A percentile compares a stretch with the other conserved stretches of the same genome.
These are phyloP conservation scores for Lasius fuliginosus DNA, from an alignment of 2,888 invertebrate species.

Conservation along the genomic window DNA sequence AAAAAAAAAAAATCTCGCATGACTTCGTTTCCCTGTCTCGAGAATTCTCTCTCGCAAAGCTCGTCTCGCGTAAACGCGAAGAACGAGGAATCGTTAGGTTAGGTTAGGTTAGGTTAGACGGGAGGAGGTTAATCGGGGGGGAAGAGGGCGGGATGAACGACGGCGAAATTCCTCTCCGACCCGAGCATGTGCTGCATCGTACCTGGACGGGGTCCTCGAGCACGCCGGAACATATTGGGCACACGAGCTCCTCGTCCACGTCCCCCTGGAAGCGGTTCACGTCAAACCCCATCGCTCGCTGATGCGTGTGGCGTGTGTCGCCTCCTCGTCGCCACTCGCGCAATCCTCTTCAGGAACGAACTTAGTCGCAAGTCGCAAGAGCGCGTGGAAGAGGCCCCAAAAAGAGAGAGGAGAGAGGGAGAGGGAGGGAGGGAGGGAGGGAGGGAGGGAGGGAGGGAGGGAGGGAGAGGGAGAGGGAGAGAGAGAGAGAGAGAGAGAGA, in stretches of 20 bases:
- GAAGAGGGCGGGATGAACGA: not conserved
- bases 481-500: too few relatives aligned
- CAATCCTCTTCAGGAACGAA: not conserved
- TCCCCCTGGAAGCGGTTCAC: constrained; percentile 97
- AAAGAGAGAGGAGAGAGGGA: too few relatives aligned
- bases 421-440: too few relatives aligned
- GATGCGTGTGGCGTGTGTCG: constrained; percentile 19
- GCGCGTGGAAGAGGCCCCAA: too few relatives aligned
- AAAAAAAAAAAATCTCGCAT: too few relatives aligned
- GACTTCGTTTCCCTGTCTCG: not conserved
- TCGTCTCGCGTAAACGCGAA: not conserved
- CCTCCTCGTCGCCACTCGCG: not conserved
- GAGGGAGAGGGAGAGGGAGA: too few relatives aligned
- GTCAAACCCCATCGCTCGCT: constrained; percentile 95
- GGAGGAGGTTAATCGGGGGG: too few relatives aligned
- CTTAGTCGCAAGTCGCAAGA: not conserved
- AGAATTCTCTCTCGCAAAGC: too few relatives aligned
- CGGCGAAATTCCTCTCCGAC: not conserved
- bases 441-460: too few relatives aligned
- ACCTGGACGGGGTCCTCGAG: constrained; percentile 98
- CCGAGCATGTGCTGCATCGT: constrained; percentile 65
- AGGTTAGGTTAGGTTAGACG: constrained; percentile 31
- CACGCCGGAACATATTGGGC: constrained; percentile 98
- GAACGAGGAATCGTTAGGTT: not conserved
- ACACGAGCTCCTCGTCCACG: constrained; percentile 98